phyloP scores from a whole-genome alignment of 2,113 vertebrate genomes.

The Rhegmatorhina hoffmannsi region DNA sequence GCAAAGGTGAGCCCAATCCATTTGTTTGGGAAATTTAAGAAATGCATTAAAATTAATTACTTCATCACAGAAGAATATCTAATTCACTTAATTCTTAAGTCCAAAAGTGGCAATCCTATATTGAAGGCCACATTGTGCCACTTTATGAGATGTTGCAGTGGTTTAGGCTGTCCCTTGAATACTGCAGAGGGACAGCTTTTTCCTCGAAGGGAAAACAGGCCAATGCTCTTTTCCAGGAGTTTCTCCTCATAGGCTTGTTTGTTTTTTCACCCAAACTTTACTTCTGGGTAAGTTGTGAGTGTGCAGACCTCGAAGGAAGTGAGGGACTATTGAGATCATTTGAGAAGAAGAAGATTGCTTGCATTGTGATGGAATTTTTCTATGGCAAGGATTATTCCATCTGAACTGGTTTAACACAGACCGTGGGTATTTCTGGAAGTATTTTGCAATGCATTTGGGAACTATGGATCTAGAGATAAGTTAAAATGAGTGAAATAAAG shows the following conservation, averaged over 20 bases:
- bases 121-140: neutral
- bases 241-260: neutral
- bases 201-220: neutral
- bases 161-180: neutral
- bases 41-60: neutral
- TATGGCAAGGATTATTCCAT: neutral
- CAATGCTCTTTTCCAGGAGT: neutral
- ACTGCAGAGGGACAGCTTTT: neutral
- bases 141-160: accelerated
- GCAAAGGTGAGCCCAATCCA: neutral
- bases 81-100: neutral
- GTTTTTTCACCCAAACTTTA: neutral
- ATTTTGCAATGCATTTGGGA: neutral
- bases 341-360: neutral
- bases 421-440: neutral
- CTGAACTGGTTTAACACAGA: neutral
- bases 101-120: neutral
- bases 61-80: neutral
- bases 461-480: neutral
- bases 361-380: neutral
- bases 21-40: neutral
- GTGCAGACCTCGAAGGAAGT: neutral
- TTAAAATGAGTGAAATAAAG: neutral
- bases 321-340: neutral
- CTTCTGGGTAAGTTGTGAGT: neutral